Evolutionary conservation across 1,140 invertebrate species (phyloP), one percentile per base, ranked within the genome.

Genomic region (Charaxes varanes): DNA sequence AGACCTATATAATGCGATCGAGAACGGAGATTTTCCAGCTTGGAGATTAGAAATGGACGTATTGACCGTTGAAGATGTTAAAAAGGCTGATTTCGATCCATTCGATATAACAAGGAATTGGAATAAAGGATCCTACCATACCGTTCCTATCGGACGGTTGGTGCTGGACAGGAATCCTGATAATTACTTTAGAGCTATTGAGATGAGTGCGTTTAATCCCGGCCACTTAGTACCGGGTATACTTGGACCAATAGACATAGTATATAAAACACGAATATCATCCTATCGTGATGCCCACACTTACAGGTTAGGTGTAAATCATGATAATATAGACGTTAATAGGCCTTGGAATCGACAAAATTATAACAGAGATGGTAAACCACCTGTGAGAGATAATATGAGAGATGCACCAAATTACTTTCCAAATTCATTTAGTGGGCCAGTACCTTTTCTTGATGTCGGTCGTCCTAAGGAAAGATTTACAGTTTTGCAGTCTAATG

Each of bases 341-440:
- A 91, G 91, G 55, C 95, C 97, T 0, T 92, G 90, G 44, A 86
- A 88, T 45, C 84, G 86, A 1, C 85, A 80, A 33, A 95, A 94
- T 62, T 95, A 93, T 66, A 91, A 94, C 68, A 87, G 96, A 12
- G 95, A 97, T 80, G 40, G 40, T 14, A 8, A 8, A 5, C 17
- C 40, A 7, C 40, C 40, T 18, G 12, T 86, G 5, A 74, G 86
- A 54, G 73, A 87, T 18, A 90, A 89, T 58, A 88, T 91, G 87
- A 89, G 79, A 45, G 92, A 92, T 32, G 91, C 93, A 2, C 97
- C 96, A 2, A 97, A 96, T 78, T 98, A 97, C 74, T 96, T 88
- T 84, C 97, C 97, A 0, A 98, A 98, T 78, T 96, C 94, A 51
- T 99, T 97, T 68, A 83, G 81, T 33, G 96, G 95, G 0, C 94